Evolutionary conservation across 1,140 invertebrate species (phyloP), one percentile per base, ranked within the genome.

Genomic region (Caerostris darwini): DNA sequence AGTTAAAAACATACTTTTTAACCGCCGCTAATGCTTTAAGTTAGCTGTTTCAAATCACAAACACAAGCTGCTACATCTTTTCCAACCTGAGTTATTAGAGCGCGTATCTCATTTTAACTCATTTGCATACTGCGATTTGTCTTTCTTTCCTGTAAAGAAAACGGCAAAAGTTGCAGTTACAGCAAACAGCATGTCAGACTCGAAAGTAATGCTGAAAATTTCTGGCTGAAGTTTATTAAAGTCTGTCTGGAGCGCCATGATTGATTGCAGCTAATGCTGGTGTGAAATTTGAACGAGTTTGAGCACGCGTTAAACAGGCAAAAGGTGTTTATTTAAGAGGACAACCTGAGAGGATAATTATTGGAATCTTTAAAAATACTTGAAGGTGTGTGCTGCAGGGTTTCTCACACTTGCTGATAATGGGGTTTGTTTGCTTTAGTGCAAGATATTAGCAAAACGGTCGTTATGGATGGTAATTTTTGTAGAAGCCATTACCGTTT

Each of bases 201-300:
- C 5, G 82, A 56, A 58, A 77, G 19, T 77, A 77, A 50, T 34
- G 53, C 71, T 50, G 12, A 77, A 77, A 50, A 77, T 77, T 77
- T 77, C 34, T 58, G 54, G 14, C 53, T 83, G 82, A n/a, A 34
- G 82, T 58, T 83, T 83, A 83, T 83, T 83, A 83, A 83, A 58
- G 82, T 83, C 81, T 57, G 81, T 83, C 82, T n/a, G 19, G 17
- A 83, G 5, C 5, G 82, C 3, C 14, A 83, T 83, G 82, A 83
- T 83, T 83, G 82, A 83, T 83, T 58, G 54, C 54, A 4, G 7
- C 82, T 83, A 83, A 83, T 57, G 14, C 19, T 7, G 57, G 54
- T 12, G 54, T 50, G 71, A 77, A 77, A 50, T 77, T 77, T 5
- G 34, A 77, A 77, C 34, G 34, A 71, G 71, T 50, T 77, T 50